Evolutionary conservation across 2,113 vertebrate genomes (phyloP), one percentile per base, ranked within the genome.

Genomic region (Pygoscelis adeliae): DNA sequence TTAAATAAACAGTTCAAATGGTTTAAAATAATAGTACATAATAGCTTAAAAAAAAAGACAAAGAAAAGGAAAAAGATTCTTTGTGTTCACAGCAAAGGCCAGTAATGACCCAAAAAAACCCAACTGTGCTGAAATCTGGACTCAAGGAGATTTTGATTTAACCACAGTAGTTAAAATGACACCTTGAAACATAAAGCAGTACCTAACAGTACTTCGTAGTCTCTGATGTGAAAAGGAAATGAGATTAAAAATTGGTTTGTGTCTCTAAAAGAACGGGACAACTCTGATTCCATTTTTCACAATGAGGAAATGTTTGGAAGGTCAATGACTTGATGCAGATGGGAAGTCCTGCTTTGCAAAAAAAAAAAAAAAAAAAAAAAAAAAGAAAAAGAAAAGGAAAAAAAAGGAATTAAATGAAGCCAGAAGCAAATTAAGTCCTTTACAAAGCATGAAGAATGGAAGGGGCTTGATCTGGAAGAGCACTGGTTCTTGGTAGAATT

Each of bases 1-100:
- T 85, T 93, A 96, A 98, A 95, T 91, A 93, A 97, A 97, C 58
- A 40, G 36, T 86, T 83, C n/a, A 30, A 73, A 94, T 70, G 62
- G 29, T 56, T 96, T 83, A 67, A 97, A 97, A 83, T 56, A 88
- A 97, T 78, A 77, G 42, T 38, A 62, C 2, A 56, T 78, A 85
- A 83, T 15, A 83, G 82, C 76, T 79, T 86, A 38, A 94, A 79
- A 94, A 94, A 91, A 91, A 93, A 85, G 70, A 49, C 44, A 76
- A 97, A 90, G 40, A 47, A 91, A 96, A 87, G 22, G 22, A 86
- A 94, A 63, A 89, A 22, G 59, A 77, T 74, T 93, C 62, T 94
- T 89, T 82, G 77, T 87, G 73, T 89, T 95, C 89, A 96, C 67
- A 92, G 87, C 84, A 81, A 93, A 95, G 91, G 74, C 74, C 78